Evolutionary conservation across 2,113 vertebrate species (phyloP).

Genomic region (Neoarius graeffei): DNA sequence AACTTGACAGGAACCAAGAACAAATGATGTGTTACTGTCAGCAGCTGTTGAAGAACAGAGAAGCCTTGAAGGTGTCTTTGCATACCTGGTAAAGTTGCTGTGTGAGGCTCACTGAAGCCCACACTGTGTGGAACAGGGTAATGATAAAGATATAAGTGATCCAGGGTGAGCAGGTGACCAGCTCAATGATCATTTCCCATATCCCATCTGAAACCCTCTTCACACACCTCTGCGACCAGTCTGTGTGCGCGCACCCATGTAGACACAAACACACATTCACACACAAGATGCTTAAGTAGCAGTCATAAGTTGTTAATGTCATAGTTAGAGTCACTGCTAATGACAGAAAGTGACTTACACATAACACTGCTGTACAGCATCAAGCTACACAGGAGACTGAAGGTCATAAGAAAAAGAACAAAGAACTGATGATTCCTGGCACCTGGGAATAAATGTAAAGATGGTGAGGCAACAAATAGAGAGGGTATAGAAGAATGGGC

Average conservation of each 20-base stretch:
- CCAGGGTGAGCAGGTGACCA: conserved; percentile 86
- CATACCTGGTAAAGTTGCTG: conserved; percentile 87
- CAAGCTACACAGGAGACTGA: conserved; percentile 76
- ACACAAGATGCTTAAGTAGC: background rate
- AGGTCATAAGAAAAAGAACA: conserved; percentile 80
- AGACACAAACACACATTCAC: background rate
- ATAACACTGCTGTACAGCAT: conserved; percentile 79
- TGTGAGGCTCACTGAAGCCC: conserved; percentile 76
- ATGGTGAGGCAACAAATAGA: background rate
- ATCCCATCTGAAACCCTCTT: conserved; percentile 73
- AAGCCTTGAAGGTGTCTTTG: background rate
- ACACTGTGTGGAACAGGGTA: conserved; percentile 77
- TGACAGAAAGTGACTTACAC: conserved; percentile 77
- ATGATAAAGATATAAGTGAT: conserved; percentile 79
- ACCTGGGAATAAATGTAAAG: conserved; percentile 67
- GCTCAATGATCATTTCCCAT: conserved; percentile 73
- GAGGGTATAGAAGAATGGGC: background rate
- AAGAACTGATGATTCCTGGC: conserved; percentile 89
- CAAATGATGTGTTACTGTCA: background rate
- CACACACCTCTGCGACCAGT: conserved; percentile 82
- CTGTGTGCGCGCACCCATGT: conserved; percentile 62
- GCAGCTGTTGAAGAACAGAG: background rate
- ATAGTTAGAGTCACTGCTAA: background rate
- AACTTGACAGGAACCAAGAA: background rate
- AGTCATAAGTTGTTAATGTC: background rate